Conservation (phyloP, 2,888 invertebrate genomes). For the Drosophila falleni region DNA sequence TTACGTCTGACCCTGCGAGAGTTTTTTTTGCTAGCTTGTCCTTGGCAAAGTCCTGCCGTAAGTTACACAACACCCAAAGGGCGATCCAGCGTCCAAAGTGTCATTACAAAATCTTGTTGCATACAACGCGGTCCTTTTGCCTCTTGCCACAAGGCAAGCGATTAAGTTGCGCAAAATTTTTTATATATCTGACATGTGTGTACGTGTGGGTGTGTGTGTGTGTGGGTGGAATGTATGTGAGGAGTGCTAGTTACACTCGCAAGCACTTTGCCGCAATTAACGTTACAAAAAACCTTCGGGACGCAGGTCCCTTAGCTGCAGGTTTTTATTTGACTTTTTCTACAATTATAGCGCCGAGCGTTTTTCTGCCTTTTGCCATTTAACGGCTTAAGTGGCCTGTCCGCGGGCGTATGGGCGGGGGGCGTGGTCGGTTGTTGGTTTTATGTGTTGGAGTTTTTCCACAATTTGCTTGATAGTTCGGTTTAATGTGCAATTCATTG, state of each 20-base stretch:
- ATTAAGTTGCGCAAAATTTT: slow-evolving; percentile 45
- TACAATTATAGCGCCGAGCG: slow-evolving; percentile 51
- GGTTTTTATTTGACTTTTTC: slow-evolving; percentile 60
- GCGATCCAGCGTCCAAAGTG: slow-evolving; percentile 39
- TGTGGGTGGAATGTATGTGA: background rate
- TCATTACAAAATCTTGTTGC: slow-evolving; percentile 59
- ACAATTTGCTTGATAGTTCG: slow-evolving; percentile 28
- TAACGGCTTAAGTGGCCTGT: slow-evolving; percentile 26
- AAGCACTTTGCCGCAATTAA: slow-evolving; percentile 64
- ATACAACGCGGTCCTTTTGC: slow-evolving; percentile 21
- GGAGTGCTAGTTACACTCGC: slow-evolving; percentile 36
- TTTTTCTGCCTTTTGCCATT: slow-evolving; percentile 36
- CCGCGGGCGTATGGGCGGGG: slow-evolving; percentile 20
- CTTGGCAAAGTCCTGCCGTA: slow-evolving; percentile 31
- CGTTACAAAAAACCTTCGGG: slow-evolving; percentile 62
- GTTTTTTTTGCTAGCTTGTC: slow-evolving; percentile 13
- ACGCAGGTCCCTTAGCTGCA: slow-evolving; percentile 35
- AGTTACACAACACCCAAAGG: slow-evolving; percentile 43
- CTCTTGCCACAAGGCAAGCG: slow-evolving; percentile 37
- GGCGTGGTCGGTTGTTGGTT: slow-evolving; percentile 1
- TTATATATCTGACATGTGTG: slow-evolving; percentile 23
- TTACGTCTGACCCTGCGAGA: background rate
- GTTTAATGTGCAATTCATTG: slow-evolving; percentile 20
- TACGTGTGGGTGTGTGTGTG: slow-evolving; percentile 4
- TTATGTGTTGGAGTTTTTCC: slow-evolving; percentile 26